A percentile compares a stretch with the other conserved stretches of the same genome.
These are phyloP conservation scores for Tanytarsus gracilentus DNA, from an alignment of 2,888 invertebrate genomes.

Conservation along the genomic window DNA sequence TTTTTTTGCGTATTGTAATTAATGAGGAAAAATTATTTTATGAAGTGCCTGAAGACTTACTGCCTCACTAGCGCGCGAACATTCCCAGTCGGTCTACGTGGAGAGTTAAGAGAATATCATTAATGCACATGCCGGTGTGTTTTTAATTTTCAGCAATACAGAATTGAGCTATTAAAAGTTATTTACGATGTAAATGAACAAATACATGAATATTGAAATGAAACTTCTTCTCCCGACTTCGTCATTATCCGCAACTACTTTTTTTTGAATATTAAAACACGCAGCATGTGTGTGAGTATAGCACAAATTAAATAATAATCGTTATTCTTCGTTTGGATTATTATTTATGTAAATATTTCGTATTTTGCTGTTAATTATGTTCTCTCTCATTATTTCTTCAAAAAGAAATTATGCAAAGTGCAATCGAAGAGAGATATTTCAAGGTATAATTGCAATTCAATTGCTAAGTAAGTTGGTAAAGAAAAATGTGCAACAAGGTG, in stretches of 20 bases:
- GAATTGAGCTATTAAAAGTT: slow-evolving; percentile 25
- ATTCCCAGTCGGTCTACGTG: too few relatives aligned
- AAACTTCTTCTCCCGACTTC: slow-evolving; percentile 8
- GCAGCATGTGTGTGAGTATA: slow-evolving; percentile 6
- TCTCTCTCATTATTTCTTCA: neutral
- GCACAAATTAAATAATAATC: slow-evolving; percentile 28
- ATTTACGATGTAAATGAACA: slow-evolving; percentile 19
- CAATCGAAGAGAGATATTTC: neutral
- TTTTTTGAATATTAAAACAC: slow-evolving; percentile 16
- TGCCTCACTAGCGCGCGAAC: neutral
- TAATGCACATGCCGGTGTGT: too few relatives aligned
- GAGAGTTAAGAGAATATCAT: too few relatives aligned
- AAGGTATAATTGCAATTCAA: too few relatives aligned
- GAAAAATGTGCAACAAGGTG: too few relatives aligned
- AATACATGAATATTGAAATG: slow-evolving; percentile 15
- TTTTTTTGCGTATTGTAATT: neutral
- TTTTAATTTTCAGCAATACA: neutral
- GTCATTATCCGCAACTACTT: neutral
- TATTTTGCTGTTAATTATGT: neutral
- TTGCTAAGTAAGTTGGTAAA: too few relatives aligned
- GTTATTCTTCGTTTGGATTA: slow-evolving; percentile 6
- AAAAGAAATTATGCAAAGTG: slow-evolving; percentile 12
- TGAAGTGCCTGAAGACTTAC: neutral
- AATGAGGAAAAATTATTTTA: neutral
- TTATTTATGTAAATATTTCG: neutral